Base-by-base conservation (phyloP, 2,888 invertebrate genomes). In the Carabus problematicus region DNA sequence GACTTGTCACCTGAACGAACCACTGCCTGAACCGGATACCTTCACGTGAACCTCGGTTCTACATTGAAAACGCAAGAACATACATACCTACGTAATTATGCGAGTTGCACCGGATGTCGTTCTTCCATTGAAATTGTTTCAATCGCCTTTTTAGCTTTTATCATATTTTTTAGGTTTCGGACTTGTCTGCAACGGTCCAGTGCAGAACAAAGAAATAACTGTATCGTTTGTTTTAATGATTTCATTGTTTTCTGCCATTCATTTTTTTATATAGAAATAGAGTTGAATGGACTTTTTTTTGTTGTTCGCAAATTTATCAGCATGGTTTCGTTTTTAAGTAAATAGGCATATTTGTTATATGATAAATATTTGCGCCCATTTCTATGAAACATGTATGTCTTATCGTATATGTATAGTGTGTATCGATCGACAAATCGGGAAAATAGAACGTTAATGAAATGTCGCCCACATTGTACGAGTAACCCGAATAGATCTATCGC, bases 151-250 rank as follows among this genome's bases (percentile, higher is more conserved):
- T 29, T 6, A 29, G 12, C 11, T 29, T 29, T 29, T 29, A 29
- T 29, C 29, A 29, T 29, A 3, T 29, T 29, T 29, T 29, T 29
- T 29, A 29, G 29, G 49, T 12, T 8, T 49, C 1, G 12, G 49
- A 16, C 1, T 49, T 14, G 52, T 52, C 52, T 52, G 52, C 29
- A 29, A 29, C 29, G 29, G 3, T 29, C 29, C 29, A 29, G 29
- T 29, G 29, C 52, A 52, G 55, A 68, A 68, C 68, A 68, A 68
- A 60, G 52, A 47, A 67, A n/a, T 68, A 68, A 68, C 68, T 68
- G 68, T 68, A 55, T 68, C 68, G 59, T 68, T 68, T 68, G 68
- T 68, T 68, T 68, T 60, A 56, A 67, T 55, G 68, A 58, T 60
- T 68, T 61, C 68, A 68, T 68, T 68, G 68, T 68, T 14, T 68